Evolutionary conservation across 2,797 vertebrate species (phyloP), one percentile per base, ranked within the genome.

Genomic region (Scolopax rusticola): DNA sequence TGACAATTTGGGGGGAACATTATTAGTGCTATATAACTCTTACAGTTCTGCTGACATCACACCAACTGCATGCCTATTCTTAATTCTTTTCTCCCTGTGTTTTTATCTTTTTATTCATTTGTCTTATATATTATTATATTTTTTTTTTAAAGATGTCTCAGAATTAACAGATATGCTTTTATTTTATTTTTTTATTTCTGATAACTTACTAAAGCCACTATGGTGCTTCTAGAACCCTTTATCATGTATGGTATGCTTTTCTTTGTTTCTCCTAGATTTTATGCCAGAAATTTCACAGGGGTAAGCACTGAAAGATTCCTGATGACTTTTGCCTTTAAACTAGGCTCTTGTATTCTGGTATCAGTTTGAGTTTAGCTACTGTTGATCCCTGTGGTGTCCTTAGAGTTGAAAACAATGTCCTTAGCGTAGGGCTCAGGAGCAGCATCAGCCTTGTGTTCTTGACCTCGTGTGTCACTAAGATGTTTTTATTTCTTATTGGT

Each of bases 51-150:
- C 30, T 87, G 60, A 28, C 14, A 18, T 64, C 36, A 14, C 16
- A 47, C 4, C 12, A 32, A 14, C 20, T 28, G 48, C 33, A 8
- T 19, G 11, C 43, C 4, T 61, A 0, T n/a, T 75, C 16, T 53
- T 68, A 15, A 6, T 50, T 65, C 11, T 12, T 32, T 69, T 59
- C 15, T 64, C 18, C 2, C 0, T 19, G 0, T 11, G 5, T 30
- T 30, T 47, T 38, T 59, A 14, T 82, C 1, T 32, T 11, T 30
- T 10, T 30, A 7, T 48, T 54, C 6, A 28, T 47, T 38, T 59
- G 14, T 82, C 1, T 32, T 11, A 23, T 23, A 12, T n/a, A 13
- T 25, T 6, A 36, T 36, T 4, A 14, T 16, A 0, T 12, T 11
- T 8, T 25, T 80, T 56, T 9, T 71, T 11, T 38, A 23, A 27